Percentiles rank a stretch among this genome's conserved stretches.
Evolutionary conservation across 2,113 vertebrate genomes (phyloP).

Genomic region (Microtus oregoni): DNA sequence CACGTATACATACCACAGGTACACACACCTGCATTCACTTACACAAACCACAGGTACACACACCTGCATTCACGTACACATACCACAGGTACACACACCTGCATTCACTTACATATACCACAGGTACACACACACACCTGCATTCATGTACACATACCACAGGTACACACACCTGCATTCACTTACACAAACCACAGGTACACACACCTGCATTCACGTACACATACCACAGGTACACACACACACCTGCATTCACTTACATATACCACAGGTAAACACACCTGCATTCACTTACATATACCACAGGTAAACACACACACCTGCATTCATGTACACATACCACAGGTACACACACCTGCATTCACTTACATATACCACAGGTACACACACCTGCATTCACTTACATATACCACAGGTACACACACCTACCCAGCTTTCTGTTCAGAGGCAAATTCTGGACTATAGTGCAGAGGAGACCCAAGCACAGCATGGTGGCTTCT

Average conservation of each 20-base stretch:
- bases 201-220: background rate
- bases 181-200: too few species aligned
- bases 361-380: too few species aligned
- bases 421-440: background rate
- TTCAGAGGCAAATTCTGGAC: constrained; percentile 12
- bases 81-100: background rate
- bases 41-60: background rate
- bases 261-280: background rate
- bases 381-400: too few species aligned
- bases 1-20: background rate
- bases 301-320: background rate
- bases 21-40: background rate
- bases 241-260: background rate
- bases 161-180: background rate
- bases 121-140: background rate
- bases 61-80: background rate
- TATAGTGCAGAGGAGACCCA: background rate
- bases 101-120: too few species aligned
- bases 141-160: background rate
- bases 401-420: too few species aligned
- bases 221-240: background rate
- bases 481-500: background rate
- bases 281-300: too few species aligned
- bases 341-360: background rate
- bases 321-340: background rate